Base-by-base conservation (phyloP, 2,888 invertebrate genomes). In the Pristionchus exspectatus region DNA sequence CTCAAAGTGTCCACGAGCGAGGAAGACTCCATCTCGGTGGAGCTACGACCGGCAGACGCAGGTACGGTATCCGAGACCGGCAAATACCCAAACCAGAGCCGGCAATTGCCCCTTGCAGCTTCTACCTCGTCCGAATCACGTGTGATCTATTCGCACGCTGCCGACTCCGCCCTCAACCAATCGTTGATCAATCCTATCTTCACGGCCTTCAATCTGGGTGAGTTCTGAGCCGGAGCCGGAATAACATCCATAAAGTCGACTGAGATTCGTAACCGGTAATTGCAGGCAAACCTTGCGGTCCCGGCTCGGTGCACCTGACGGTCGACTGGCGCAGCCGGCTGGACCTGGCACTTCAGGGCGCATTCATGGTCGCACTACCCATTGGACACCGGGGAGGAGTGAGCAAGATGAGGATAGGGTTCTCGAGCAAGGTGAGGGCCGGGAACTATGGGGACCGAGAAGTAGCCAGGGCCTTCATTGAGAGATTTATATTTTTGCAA, bases 301-400 rank as follows among this genome's bases (percentile, higher is more conserved):
- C 87, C 9, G 30, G 30, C 14, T n/a, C 30, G 9, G 87, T 88
- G 44, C 30, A 14, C 12, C 56, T 88, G 54, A 74, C 87, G 12
- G 87, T 88, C 56, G 87, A 88, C 33, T 88, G 87, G 87, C 30
- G 63, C 24, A 12, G 21, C 10, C 27, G 74, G 5, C 87, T 88
- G 30, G 87, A 88, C 30, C 87, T 88, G 30, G 87, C 87, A 0
- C 87, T 88, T 3, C 87, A 74, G 33, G 74, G 74, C 21, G 74
- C 87, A 3, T 88, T 88, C 56, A 72, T 88, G 74, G 87, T 88
- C 30, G 87, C 87, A 7, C 74, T 88, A 24, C 87, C 87, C 24
- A 16, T 54, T 7, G 18, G 56, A 2, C 87, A 88, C 74, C 9
- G 87, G 14, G 2, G 24, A 0, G 56, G 56, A 0, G 87, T 74